Conservation (phyloP, 2,888 invertebrate species). For the Listrodromus nycthemerus region DNA sequence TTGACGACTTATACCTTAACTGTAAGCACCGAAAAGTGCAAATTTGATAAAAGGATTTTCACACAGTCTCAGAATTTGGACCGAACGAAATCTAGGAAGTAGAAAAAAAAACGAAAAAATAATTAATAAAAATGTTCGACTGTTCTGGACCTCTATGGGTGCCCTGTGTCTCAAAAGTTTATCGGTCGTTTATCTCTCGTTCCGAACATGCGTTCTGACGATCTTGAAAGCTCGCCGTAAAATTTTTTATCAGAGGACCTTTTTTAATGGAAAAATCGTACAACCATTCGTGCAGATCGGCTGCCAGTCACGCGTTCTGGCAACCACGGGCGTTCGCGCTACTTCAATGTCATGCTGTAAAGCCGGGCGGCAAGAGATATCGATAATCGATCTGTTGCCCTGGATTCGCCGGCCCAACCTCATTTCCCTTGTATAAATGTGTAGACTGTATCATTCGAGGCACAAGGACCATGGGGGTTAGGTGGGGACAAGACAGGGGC, state of each 20-base stretch:
- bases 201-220: too few species aligned
- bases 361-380: slow-evolving; percentile 43
- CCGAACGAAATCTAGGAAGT: too few species aligned
- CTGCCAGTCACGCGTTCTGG: slow-evolving; percentile 27
- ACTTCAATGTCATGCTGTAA: slow-evolving; percentile 23
- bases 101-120: too few species aligned
- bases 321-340: slow-evolving; percentile 18
- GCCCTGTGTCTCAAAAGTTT: not conserved
- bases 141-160: not conserved
- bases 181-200: too few species aligned
- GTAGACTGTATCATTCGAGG: slow-evolving; percentile 35
- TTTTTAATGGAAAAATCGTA: too few species aligned
- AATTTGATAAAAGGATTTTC: too few species aligned
- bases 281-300: too few species aligned
- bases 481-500: not conserved
- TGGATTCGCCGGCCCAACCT: slow-evolving; percentile 52
- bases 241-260: too few species aligned
- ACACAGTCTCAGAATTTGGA: too few species aligned
- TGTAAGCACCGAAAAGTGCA: too few species aligned
- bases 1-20: too few species aligned
- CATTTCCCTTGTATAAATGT: slow-evolving; percentile 25
- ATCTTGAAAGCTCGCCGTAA: too few species aligned
- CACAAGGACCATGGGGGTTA: slow-evolving; percentile 16
- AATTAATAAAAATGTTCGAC: not conserved
- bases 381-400: slow-evolving; percentile 61